Evolutionary conservation across 2,888 invertebrate genomes (phyloP).

Genomic region (Cinara cedri): DNA sequence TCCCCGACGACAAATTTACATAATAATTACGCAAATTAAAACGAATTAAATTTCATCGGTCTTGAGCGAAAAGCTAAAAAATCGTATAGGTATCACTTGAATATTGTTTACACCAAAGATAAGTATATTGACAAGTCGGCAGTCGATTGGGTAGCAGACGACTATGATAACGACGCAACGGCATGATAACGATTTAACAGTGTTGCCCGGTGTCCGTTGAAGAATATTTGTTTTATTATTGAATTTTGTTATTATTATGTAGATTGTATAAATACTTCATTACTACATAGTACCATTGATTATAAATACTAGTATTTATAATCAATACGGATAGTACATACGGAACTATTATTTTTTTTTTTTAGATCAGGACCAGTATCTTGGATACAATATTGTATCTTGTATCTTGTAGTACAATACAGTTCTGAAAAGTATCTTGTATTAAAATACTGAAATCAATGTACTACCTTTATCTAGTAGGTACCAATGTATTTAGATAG

Average conservation of each 20-base stretch:
- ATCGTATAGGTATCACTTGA: slow-evolving; percentile 22
- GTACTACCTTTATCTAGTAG: no score
- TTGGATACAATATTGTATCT: no score
- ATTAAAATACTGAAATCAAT: no score
- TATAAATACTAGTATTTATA: no score
- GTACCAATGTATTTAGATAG: no score
- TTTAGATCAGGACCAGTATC: no score
- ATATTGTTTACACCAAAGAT: slow-evolving; percentile 48
- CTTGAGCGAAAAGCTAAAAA: background rate
- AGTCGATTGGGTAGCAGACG: slow-evolving; percentile 32
- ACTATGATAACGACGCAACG: slow-evolving; percentile 4
- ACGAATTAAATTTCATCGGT: background rate
- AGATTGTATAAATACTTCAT: no score
- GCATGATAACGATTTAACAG: slow-evolving; percentile 21
- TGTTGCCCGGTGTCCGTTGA: slow-evolving; percentile 1
- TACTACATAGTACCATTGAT: no score
- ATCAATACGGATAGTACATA: no score
- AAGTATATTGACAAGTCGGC: slow-evolving; percentile 55
- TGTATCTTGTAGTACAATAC: no score
- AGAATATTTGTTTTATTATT: background rate
- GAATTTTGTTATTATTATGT: background rate
- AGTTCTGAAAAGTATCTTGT: no score
- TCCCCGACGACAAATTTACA: slow-evolving; percentile 5
- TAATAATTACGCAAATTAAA: slow-evolving; percentile 3
- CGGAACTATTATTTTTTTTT: no score